Base-by-base conservation (phyloP, 64 coral and sea anemone species). In the Hydrozoanthus tunicans region DNA sequence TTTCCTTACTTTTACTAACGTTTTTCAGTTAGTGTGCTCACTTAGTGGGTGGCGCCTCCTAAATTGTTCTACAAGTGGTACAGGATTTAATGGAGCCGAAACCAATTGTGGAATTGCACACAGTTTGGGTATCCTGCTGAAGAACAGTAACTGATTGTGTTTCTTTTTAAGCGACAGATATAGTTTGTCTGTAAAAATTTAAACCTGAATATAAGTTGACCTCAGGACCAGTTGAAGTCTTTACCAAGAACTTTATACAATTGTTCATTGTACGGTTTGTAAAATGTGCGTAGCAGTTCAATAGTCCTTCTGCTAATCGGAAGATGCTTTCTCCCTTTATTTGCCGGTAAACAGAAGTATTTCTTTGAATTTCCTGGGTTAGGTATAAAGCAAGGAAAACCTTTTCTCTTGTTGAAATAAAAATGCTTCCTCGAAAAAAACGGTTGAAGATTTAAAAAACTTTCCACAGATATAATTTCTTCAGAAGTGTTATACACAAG, bases 401-500 rank as follows among this genome's bases (percentile, higher is more conserved):
- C 91, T 77, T 95, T 98, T 32, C 25, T 80, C 70, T 86, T 61
- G 68, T 93, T 93, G 63, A 89, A 95, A 65, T 93, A 84, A 56
- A 98, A 98, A 83, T 95, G 72, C 7, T 86, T 79, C 59, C 88
- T 64, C 6, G 72, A 81, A 56, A 98, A 79, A 68, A 89, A 93
- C 10, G 91, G 91, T 26, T 78, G 77, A 32, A 98, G 15, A 17
- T 76, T 79, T 9, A 98, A 89, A 75, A 98, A 95, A 9, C 77
- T 95, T 73, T 98, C 93, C 3, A 98, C 93, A 7, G 55, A 9
- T 14, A 89, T 65, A 11, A 98, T 91, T 93, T 98, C 96, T 14
- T 91, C 58, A 2, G 79, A 62, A n/a, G 96, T 93, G 74, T 83
- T 65, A 63, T 70, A 91, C 12, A 90, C 78, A 7, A 98, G 82